These are phyloP conservation scores for Dorcus parallelipipedus DNA, from an alignment of 2,888 invertebrate species.

Conservation along the genomic window DNA sequence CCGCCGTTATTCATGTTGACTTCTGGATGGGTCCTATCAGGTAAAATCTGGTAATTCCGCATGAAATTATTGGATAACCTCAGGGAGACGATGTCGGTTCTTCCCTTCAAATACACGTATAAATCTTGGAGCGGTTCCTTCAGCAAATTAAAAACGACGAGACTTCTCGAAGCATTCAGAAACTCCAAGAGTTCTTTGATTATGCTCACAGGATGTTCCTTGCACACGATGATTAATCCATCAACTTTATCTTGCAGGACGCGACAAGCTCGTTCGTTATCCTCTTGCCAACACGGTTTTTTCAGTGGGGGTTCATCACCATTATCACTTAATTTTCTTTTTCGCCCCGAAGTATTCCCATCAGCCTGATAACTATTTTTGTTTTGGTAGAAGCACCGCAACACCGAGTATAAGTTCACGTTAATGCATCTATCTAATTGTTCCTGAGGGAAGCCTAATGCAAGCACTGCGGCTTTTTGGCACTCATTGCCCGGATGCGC, in stretches of 20 bases:
- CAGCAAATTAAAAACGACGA: constrained; percentile 78
- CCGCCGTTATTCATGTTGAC: constrained; percentile 91
- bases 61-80: constrained; percentile 83
- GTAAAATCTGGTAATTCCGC: constrained; percentile 85
- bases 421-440: constrained; percentile 68
- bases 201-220: constrained; percentile 82
- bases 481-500: constrained; percentile 79
- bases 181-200: constrained; percentile 72
- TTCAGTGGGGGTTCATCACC: constrained; percentile 38
- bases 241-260: constrained; percentile 65
- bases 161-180: constrained; percentile 75
- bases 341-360: constrained; percentile 4
- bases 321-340: constrained; percentile 12
- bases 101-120: constrained; percentile 72
- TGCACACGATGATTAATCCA: constrained; percentile 73
- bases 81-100: constrained; percentile 69
- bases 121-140: constrained; percentile 83
- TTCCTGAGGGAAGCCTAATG: constrained; percentile 74
- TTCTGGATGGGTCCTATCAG: constrained; percentile 91
- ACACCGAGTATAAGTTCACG: constrained; percentile 73
- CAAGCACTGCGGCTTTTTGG: constrained; percentile 72
- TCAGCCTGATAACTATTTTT: constrained; percentile 20
- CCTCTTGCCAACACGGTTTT: constrained; percentile 66
- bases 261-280: constrained; percentile 64
- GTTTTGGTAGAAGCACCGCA: constrained; percentile 66